Base-by-base conservation (phyloP, 2,113 vertebrate genomes). In the Gobiocypris rarus region DNA sequence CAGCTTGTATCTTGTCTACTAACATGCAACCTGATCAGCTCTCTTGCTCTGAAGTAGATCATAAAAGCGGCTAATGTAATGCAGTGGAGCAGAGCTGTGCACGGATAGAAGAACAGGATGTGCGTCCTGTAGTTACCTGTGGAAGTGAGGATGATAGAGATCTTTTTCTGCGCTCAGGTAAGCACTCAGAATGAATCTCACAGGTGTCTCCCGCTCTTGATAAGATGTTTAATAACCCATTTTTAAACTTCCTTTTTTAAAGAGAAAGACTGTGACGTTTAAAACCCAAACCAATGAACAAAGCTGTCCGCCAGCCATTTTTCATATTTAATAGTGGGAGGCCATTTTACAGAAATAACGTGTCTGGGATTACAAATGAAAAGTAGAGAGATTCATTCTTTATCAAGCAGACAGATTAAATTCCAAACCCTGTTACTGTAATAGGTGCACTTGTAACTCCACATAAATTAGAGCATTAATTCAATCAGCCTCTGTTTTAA, bases 391-490 rank as follows among this genome's bases (percentile, higher is more conserved):
- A 95, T 96, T 97, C 96, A 96, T 96, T 96, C 95, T 96, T 97
- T 95, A 95, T 95, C 92, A 93, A 91, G 94, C 89, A 95, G 96
- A 97, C 96, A 96, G 94, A 97, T 97, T 96, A 97, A 97, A 96
- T 96, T 96, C 94, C 93, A 97, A 97, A 98, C 95, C 92, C 94
- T 95, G 95, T 98, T 98, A 97, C 94, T 93, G 93, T 97, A 98
- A 99, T 96, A 96, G 95, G 94, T 94, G 94, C 94, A 97, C 96
- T 97, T 97, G 96, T 97, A 97, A 94, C 96, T 97, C 95, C 95
- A 96, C 96, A 97, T 97, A 97, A 98, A 98, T 97, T 98, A 97
- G 96, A 95, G 94, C 91, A 93, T 94, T 98, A 99, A 99, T 99
- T 97, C 96, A 95, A 98, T 98, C 98, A 98, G 95, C 93, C 95